These are phyloP conservation scores for Linnaemya vulpina DNA, from an alignment of 2,888 invertebrate species.

Conservation along the genomic window DNA sequence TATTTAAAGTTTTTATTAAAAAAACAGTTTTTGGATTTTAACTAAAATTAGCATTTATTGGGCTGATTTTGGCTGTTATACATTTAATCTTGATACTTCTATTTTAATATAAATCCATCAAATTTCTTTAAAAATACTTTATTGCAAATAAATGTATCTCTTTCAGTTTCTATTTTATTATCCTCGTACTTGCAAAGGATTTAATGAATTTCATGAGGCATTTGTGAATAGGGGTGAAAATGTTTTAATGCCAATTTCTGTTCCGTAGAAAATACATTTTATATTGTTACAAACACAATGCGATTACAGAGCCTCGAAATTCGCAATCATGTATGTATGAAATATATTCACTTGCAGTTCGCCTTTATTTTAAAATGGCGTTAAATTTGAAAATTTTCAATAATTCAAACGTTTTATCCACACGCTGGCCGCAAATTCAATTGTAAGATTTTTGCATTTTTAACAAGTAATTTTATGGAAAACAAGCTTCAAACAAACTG, in stretches of 20 bases:
- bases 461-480: conserved; percentile 66
- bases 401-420: conserved; percentile 56
- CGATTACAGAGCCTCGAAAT: neutral
- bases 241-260: conserved; percentile 35
- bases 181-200: conserved; percentile 9
- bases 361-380: conserved; percentile 33
- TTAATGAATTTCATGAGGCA: conserved; percentile 28
- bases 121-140: neutral
- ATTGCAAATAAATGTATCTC: neutral
- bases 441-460: conserved; percentile 76
- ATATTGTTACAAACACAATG: neutral
- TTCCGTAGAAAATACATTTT: neutral
- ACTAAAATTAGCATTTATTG: no score
- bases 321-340: neutral
- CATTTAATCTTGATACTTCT: neutral
- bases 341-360: conserved; percentile 10
- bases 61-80: neutral
- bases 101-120: no score
- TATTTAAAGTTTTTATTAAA: no score
- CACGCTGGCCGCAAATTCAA: conserved; percentile 78
- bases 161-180: conserved; percentile 23
- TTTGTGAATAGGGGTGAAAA: conserved; percentile 33
- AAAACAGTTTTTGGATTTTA: no score
- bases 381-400: conserved; percentile 47
- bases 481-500: conserved; percentile 47